Conservation (phyloP, 2,797 vertebrate genomes). For the Coregonus sp. region DNA sequence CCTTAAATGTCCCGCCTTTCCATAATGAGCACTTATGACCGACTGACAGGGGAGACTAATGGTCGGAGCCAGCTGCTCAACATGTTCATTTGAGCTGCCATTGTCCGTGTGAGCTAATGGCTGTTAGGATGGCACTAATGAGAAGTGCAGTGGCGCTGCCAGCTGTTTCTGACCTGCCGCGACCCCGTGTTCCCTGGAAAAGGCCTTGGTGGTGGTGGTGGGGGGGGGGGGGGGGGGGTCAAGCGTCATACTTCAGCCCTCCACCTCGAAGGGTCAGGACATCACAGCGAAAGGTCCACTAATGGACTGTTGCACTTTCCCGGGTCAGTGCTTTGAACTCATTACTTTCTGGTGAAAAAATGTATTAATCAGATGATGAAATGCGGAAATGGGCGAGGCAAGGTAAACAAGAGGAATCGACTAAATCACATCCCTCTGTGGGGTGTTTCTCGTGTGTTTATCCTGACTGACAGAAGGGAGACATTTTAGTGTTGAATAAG, state of each 20-base stretch:
- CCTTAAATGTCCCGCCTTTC: slow-evolving; percentile 47
- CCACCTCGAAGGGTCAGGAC: not conserved
- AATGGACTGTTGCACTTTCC: slow-evolving; percentile 38
- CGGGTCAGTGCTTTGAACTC: slow-evolving; percentile 31
- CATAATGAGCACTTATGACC: slow-evolving; percentile 63
- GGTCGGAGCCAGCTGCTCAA: slow-evolving; percentile 7
- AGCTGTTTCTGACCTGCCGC: slow-evolving; percentile 7
- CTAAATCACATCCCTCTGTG: slow-evolving; percentile 19
- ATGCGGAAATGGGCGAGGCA: slow-evolving; percentile 23
- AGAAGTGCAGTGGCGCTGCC: slow-evolving; percentile 42
- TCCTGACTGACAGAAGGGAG: not conserved
- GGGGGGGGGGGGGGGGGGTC: not conserved
- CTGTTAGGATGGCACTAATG: slow-evolving; percentile 42
- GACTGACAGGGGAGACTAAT: slow-evolving; percentile 57
- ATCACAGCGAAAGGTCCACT: slow-evolving; percentile 11
- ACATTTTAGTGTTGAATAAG: not conserved
- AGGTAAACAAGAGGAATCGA: slow-evolving; percentile 22
- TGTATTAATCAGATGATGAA: slow-evolving; percentile 35
- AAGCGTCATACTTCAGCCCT: not conserved
- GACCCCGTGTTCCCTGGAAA: not conserved
- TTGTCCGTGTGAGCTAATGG: slow-evolving; percentile 53
- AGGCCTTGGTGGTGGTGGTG: not conserved
- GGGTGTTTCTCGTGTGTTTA: slow-evolving; percentile 11
- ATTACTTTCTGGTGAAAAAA: slow-evolving; percentile 26
- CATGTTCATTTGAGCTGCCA: slow-evolving; percentile 2